phyloP scores from a whole-genome alignment of 1,140 invertebrate species.

The Trialeurodes vaporariorum region DNA sequence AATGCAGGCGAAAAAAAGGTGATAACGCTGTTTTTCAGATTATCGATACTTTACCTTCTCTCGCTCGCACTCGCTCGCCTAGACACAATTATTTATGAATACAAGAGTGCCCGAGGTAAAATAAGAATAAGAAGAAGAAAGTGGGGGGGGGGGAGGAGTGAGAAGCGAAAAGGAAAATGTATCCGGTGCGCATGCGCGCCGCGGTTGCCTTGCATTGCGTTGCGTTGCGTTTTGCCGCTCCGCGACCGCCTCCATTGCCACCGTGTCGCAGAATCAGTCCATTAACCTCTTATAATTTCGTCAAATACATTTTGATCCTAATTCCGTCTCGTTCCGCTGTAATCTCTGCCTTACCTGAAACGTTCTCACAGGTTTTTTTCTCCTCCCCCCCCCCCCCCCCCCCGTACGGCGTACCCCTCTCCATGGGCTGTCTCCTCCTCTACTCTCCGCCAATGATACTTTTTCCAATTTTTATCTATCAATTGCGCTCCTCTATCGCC shows the following conservation, averaged over 20 bases:
- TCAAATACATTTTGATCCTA: conserved; percentile 1
- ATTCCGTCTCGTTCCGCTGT: background rate
- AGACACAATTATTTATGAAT: background rate
- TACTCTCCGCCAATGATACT: background rate
- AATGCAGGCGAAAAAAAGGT: background rate
- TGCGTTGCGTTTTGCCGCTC: background rate
- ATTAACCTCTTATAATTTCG: background rate
- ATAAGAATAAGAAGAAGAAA: too few species aligned
- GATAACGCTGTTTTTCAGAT: background rate
- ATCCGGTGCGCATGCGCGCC: too few species aligned
- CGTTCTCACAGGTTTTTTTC: background rate
- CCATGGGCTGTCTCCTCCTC: too few species aligned
- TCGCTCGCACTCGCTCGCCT: background rate
- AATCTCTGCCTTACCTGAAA: background rate
- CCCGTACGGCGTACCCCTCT: too few species aligned
- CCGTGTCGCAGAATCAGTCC: background rate
- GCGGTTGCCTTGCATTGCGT: too few species aligned
- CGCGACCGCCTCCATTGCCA: background rate
- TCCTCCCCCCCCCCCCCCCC: too few species aligned
- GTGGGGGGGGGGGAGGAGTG: background rate
- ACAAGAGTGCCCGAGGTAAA: background rate
- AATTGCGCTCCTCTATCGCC: background rate
- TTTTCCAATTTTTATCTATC: background rate
- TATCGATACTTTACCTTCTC: too few species aligned
- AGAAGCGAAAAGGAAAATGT: background rate